phyloP scores from a whole-genome alignment of 2,113 vertebrate species.

The Channa maculata region DNA sequence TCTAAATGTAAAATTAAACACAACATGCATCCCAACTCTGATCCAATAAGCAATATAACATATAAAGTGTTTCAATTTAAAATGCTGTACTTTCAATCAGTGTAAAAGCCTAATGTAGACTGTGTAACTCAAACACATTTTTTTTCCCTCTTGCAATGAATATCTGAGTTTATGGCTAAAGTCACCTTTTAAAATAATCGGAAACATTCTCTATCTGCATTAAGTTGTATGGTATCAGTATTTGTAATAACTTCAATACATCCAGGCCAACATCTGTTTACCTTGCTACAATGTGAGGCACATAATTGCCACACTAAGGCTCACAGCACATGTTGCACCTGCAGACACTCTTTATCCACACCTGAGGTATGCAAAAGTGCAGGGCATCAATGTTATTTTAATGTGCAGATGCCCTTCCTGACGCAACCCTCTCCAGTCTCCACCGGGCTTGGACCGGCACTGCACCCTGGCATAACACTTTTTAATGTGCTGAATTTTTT shows the following conservation, averaged over 20 bases:
- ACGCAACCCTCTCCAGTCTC: no score
- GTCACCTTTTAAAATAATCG: slow-evolving; percentile 32
- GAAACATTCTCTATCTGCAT: background rate
- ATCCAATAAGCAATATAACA: background rate
- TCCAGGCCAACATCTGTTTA: background rate
- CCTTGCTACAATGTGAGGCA: background rate
- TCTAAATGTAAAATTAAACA: slow-evolving; percentile 9
- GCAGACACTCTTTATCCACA: background rate
- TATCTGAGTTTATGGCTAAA: slow-evolving; percentile 15
- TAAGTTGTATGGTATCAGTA: background rate
- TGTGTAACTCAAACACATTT: slow-evolving; percentile 25
- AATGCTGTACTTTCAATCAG: background rate
- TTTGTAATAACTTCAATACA: background rate
- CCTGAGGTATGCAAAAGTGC: background rate
- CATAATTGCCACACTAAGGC: background rate
- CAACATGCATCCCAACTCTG: background rate
- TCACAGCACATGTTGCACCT: background rate
- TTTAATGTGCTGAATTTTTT: background rate
- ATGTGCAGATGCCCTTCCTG: background rate
- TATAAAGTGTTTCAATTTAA: no score
- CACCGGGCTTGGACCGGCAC: no score
- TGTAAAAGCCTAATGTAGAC: slow-evolving; percentile 7
- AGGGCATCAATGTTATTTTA: slow-evolving; percentile 1
- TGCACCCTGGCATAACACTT: background rate
- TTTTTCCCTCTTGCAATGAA: slow-evolving; percentile 8